Evolutionary conservation across 1,140 invertebrate species (phyloP), one percentile per base, ranked within the genome.

Genomic region (Nasonia giraulti): DNA sequence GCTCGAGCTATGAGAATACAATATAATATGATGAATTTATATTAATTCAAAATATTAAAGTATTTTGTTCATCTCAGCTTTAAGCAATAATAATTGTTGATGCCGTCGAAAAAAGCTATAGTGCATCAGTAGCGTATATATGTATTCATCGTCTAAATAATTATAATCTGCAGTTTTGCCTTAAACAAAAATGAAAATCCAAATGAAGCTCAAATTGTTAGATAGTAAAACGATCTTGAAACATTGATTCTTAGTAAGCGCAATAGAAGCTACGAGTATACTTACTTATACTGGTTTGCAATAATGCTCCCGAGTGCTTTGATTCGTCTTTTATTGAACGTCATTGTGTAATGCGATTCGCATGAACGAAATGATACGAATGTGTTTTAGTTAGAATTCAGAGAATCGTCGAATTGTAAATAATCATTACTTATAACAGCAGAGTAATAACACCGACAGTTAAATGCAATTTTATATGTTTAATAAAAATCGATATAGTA

Each of bases 391-490:
- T 69, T 68, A 74, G 12, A 55, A 62, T 62, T 80, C n/a, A 2
- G 27, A 74, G 44, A 74, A 83, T 79, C 23, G 40, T 79, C n/a
- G 4, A 44, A 69, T 76, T 74, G 69, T 80, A 80, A 79, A 84
- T 79, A 84, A 68, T 71, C 71, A 79, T 84, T 50, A 71, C 10
- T 82, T 75, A 8, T 37, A 14, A 20, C 44, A 84, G 11, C 44
- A 12, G 31, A 31, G 17, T n/a, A 50, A 75, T 82, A 40, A 37
- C 27, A 80, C 27, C n/a, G 27, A 77, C 20, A 55, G 44, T 14
- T 33, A 66, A 80, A 80, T 62, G 37, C 33, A 55, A 85, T 85
- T 85, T 80, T 79, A 85, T 85, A 85, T 68, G 10, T 68, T 66
- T 74, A 76, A 71, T 76, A 85, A 73, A 80, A 85, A 85, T 62